Evolutionary conservation across 2,797 vertebrate genomes (phyloP).

Genomic region (Bovichtus diacanthus): DNA sequence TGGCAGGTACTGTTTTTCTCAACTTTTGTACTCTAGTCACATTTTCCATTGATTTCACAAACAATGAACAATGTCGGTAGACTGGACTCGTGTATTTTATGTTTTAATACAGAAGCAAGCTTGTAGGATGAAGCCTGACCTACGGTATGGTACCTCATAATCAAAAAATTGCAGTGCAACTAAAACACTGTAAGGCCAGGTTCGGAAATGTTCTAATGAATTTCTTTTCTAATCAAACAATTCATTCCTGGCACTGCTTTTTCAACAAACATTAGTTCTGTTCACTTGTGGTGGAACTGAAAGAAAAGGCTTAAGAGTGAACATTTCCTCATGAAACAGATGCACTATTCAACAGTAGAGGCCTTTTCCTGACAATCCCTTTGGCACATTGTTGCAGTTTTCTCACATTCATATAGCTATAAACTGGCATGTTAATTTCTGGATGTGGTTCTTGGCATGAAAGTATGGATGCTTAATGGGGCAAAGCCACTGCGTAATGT

Average conservation of each 20-base stretch:
- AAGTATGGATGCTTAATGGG: conserved; percentile 72
- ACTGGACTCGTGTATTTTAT: background rate
- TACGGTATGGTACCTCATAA: conserved; percentile 1
- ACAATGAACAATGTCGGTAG: background rate
- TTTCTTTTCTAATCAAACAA: conserved; percentile 24
- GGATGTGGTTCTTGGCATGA: conserved; percentile 78
- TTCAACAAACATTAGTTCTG: conserved; percentile 49
- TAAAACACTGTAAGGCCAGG: background rate
- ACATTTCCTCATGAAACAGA: conserved; percentile 71
- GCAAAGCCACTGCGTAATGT: conserved; percentile 78
- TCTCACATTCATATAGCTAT: conserved; percentile 59
- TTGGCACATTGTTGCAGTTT: conserved; percentile 66
- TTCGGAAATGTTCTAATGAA: conserved; percentile 7
- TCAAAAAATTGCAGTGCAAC: conserved; percentile 13
- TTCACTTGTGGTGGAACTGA: conserved; percentile 45
- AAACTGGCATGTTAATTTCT: conserved; percentile 73
- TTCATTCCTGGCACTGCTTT: conserved; percentile 18
- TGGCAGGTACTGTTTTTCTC: background rate
- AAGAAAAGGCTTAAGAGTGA: conserved; percentile 57
- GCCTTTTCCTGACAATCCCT: conserved; percentile 62
- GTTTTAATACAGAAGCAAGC: conserved; percentile 9
- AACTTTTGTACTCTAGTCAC: conserved; percentile 15
- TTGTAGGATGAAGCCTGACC: conserved; percentile 7
- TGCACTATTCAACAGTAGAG: conserved; percentile 52
- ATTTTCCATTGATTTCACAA: conserved; percentile 29